phyloP scores from a whole-genome alignment of 2,113 vertebrate species.

The Oncorhynchus nerka region DNA sequence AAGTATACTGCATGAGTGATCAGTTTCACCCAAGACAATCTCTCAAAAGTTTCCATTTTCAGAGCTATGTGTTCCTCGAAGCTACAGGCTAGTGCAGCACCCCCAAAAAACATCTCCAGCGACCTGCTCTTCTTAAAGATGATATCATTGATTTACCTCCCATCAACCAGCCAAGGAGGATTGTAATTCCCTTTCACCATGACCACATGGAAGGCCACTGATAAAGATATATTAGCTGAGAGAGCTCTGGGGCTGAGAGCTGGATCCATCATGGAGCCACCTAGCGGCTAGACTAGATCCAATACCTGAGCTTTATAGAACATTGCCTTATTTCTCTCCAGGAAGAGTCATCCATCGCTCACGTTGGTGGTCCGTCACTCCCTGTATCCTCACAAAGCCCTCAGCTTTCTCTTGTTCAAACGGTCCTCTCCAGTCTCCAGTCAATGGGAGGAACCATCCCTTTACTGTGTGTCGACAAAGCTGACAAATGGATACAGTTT shows the following conservation, averaged over 20 bases:
- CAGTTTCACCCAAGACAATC: not conserved
- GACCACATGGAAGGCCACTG: conserved; percentile 26
- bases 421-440: not conserved
- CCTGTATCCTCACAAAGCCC: conserved; percentile 19
- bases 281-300: conserved; percentile 21
- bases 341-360: conserved; percentile 55
- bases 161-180: conserved; percentile 15
- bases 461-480: not conserved
- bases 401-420: conserved; percentile 36
- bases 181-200: not conserved
- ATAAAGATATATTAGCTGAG: conserved; percentile 52
- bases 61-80: not conserved
- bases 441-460: not conserved
- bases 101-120: not conserved
- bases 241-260: conserved; percentile 25
- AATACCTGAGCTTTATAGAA: conserved; percentile 33
- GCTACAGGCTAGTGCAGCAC: not conserved
- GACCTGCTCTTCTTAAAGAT: conserved; percentile 15
- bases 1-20: not conserved
- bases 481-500: not conserved
- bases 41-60: not conserved
- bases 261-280: conserved; percentile 38
- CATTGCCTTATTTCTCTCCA: conserved; percentile 40
- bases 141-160: conserved; percentile 45
- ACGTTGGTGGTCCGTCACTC: conserved; percentile 31